Base-by-base conservation (phyloP, 2,888 invertebrate genomes). In the Marasmarcha lunaedactyla region DNA sequence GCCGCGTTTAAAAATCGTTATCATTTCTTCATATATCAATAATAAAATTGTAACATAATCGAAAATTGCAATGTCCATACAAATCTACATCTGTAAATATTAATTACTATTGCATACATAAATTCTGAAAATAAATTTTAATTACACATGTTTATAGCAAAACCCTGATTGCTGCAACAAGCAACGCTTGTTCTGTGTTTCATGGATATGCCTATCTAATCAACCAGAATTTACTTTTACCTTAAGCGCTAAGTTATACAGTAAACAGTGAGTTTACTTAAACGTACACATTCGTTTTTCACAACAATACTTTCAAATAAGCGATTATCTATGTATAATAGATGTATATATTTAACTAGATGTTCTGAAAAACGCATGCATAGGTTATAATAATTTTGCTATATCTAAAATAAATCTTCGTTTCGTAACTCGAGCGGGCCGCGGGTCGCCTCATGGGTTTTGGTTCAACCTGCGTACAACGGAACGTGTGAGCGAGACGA, bases 401-500 rank as follows among this genome's bases (percentile, higher is more conserved):
- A 20, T 20, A 7, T 20, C 20, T 20, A 20, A 20, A 20, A 5
- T 3, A 20, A 20, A 30, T 30, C n/a, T 30, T 30, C 30, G 30
- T 9, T 6, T 25, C 25, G 25, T 25, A 6, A 20, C 20, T 20
- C 20, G 4, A 46, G 42, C 41, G 40, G 35, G 37, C 26, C 41
- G 46, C 34, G 20, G 43, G 30, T 40, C 41, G 40, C 33, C 33
- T 79, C 74, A 83, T 46, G 81, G 83, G 53, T 81, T 83, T 55
- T 83, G 83, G 69, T 83, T 83, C 66, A 83, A 83, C 83, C 83
- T 83, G 83, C 73, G 71, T 73, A 77, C 62, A 81, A 79, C 65
- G 73, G 67, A 77, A 78, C 63, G 73, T 71, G 73, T 79, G 63
- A 79, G 76, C 78, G 78, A 73, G 49, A 62, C 76, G 72, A 74